Evolutionary conservation across 2,888 invertebrate genomes (phyloP), one percentile per base, ranked within the genome.

Genomic region (Clepsis dumicolana): DNA sequence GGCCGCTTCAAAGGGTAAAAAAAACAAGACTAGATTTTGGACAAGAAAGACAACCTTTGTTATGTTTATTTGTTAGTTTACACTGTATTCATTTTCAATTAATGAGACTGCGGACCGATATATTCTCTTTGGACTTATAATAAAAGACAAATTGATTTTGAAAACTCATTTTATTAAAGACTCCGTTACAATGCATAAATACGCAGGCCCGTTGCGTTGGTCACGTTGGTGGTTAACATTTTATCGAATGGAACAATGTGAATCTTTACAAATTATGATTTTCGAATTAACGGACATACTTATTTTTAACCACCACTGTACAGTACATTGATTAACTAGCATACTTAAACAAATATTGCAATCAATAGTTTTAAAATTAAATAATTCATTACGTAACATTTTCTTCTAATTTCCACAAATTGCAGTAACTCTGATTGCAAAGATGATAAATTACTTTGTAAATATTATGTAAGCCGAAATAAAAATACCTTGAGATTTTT

Each of bases 111-210:
- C n/a, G n/a, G 29, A 29, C 7, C 7, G 29, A 29, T 8, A 29
- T 8, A 3, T 35, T 35, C 12, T 14, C 14, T 3, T 3, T 3
- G 12, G 1, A 3, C 41, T n/a, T 3, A 73, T 12, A 24, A 24
- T 12, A 50, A 50, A 50, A 50, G 24, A 7, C 50, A 8, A 50
- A 24, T 50, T 4, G 12, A 14, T 50, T 50, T 24, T 24, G 50
- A 50, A 50, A 50, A 18, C 16, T 29, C 2, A 32, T 10, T 54
- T 16, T 54, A 54, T 54, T 32, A 32, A 3, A 54, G n/a, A 54
- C 32, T 38, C n/a, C 38, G n/a, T 38, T 38, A 38, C 41, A 44
- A 44, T 44, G 16, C 41, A 7, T 44, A 2, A n/a, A 44, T 44
- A 44, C 5, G 41, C 41, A 44, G 38, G 38, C n/a, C 38, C 38